These are phyloP conservation scores for Corythaeola cristata DNA, from an alignment of 2,113 vertebrate genomes.

Conservation along the genomic window DNA sequence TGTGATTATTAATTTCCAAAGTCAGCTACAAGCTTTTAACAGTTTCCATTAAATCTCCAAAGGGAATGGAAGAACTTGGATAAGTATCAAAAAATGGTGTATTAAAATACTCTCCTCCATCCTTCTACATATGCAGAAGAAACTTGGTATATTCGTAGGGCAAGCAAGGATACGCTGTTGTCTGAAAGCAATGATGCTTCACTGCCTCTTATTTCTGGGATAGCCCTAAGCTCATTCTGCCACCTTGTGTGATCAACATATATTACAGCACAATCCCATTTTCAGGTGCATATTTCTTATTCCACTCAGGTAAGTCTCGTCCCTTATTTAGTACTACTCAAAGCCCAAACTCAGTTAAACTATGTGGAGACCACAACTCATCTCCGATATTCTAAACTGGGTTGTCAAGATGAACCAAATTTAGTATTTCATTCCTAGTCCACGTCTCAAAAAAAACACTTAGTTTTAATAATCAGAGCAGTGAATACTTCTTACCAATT, in stretches of 20 bases:
- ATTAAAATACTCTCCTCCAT: slow-evolving; percentile 9
- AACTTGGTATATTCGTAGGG: background rate
- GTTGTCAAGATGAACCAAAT: background rate
- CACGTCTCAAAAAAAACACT: background rate
- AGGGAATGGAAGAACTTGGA: slow-evolving; percentile 37
- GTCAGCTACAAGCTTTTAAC: slow-evolving; percentile 35
- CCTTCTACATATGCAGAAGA: background rate
- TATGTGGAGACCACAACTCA: background rate
- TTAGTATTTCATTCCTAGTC: background rate
- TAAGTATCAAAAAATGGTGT: slow-evolving; percentile 28
- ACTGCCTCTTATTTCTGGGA: background rate
- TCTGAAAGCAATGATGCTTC: background rate
- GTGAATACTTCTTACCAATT: background rate
- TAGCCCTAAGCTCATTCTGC: slow-evolving; percentile 74
- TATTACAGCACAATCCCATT: slow-evolving; percentile 70
- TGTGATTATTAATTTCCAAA: slow-evolving; percentile 46
- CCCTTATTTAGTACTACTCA: background rate
- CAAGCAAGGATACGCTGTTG: background rate
- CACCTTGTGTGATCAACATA: slow-evolving; percentile 78
- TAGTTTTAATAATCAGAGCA: background rate
- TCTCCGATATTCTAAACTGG: background rate
- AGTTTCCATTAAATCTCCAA: slow-evolving; percentile 43
- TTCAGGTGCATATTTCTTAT: slow-evolving; percentile 22
- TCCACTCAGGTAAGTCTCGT: background rate
- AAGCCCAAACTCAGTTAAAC: background rate